These are phyloP conservation scores for Drosophila punjabiensis DNA, from an alignment of 1,140 invertebrate genomes.

Conservation along the genomic window DNA sequence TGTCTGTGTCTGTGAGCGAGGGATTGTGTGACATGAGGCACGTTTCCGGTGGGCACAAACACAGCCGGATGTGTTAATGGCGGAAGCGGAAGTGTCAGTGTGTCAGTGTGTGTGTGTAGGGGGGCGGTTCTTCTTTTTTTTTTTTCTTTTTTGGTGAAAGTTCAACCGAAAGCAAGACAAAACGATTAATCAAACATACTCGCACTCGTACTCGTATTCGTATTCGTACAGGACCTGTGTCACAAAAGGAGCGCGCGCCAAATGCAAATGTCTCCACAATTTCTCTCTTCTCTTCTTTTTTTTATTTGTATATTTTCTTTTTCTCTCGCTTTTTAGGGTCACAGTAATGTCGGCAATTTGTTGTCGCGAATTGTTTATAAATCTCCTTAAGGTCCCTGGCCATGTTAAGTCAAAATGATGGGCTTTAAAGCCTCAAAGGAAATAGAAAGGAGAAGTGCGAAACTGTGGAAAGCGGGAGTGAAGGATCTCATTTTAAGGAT, in stretches of 20 bases:
- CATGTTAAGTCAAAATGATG: constrained; percentile 13
- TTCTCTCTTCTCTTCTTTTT: constrained; percentile 11
- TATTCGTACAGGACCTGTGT: constrained; percentile 21
- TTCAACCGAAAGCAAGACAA: constrained; percentile 47
- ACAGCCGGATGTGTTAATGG: constrained; percentile 78
- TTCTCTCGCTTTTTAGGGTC: constrained; percentile 4
- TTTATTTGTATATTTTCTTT: not conserved
- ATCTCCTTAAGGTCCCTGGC: constrained; percentile 30
- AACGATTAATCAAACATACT: constrained; percentile 62
- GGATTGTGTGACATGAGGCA: constrained; percentile 48
- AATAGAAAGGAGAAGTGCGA: not conserved
- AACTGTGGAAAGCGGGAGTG: not conserved
- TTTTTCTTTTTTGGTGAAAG: constrained; percentile 22
- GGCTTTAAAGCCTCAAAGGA: constrained; percentile 11
- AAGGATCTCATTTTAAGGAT: not conserved
- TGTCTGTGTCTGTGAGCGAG: not conserved
- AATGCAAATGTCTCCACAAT: constrained; percentile 40
- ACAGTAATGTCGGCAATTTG: constrained; percentile 41
- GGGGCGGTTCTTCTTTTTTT: not conserved
- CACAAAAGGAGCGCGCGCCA: constrained; percentile 28
- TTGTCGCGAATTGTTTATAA: constrained; percentile 45
- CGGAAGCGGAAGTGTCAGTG: constrained; percentile 76
- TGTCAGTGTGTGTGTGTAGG: constrained; percentile 25
- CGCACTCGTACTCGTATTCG: constrained; percentile 11
- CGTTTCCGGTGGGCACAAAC: constrained; percentile 63